Evolutionary conservation across 2,797 vertebrate species (phyloP).

Genomic region (Sebastes goodei): DNA sequence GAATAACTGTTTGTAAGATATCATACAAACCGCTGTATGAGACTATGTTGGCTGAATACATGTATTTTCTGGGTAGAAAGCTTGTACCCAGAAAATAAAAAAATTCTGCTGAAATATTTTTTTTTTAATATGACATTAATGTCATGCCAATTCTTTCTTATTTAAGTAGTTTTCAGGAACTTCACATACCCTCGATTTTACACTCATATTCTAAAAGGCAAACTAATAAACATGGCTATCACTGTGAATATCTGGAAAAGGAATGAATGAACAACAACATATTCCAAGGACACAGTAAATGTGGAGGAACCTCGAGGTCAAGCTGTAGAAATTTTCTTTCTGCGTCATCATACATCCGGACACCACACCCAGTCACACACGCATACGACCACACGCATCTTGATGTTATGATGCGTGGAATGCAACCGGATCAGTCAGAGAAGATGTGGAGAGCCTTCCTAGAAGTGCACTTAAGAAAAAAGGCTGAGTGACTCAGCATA

Average conservation of each 20-base stretch:
- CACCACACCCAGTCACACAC: background rate
- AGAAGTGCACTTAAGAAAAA: slow-evolving; percentile 63
- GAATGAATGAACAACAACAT: background rate
- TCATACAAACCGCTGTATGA: fast-evolving
- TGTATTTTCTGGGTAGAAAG: too few relatives aligned
- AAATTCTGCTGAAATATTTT: too few relatives aligned
- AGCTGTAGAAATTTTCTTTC: background rate
- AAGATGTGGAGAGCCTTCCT: slow-evolving; percentile 10
- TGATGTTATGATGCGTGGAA: background rate
- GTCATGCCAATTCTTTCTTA: too few relatives aligned
- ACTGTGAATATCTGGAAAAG: background rate
- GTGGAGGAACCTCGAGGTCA: background rate
- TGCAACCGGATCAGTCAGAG: slow-evolving; percentile 42
- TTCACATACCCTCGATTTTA: background rate
- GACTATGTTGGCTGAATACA: too few relatives aligned
- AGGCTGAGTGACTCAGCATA: slow-evolving; percentile 69
- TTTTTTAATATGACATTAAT: too few relatives aligned
- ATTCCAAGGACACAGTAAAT: background rate
- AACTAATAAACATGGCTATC: background rate
- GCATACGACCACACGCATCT: background rate
- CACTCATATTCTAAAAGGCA: background rate
- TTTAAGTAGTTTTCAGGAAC: too few relatives aligned
- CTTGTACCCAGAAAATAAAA: too few relatives aligned
- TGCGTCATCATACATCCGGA: background rate
- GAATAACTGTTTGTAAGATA: too few relatives aligned